Evolutionary conservation across 2,113 vertebrate genomes (phyloP), one percentile per base, ranked within the genome.

Genomic region (Rhinoderma darwinii): DNA sequence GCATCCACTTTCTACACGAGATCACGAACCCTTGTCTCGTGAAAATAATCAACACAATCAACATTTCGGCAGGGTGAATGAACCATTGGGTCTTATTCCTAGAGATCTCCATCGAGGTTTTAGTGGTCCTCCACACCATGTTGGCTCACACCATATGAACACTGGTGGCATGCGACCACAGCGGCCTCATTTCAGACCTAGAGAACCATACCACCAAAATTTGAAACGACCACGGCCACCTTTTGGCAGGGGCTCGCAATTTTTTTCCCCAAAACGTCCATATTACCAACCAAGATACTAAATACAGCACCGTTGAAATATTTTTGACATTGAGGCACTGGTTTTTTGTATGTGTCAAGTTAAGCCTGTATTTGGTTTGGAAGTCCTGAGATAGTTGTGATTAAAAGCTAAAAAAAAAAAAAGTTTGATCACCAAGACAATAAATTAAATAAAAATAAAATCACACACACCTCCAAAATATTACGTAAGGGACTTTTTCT

Each of bases 211-310:
- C 89, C 93, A 93, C 89, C n/a, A n/a, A n/a, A 96, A 94, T 88
- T 91, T 95, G 82, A 98, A 99, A 88, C 93, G 97, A 20, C 92
- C 95, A 1, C 94, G 94, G 78, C 96, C 96, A 3, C 94, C 94
- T 1, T 97, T 96, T 1, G 92, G 94, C 39, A 92, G 95, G 25
- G 94, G 95, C 9, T 91, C 94, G 54, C 96, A 96, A 1, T 96
- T 97, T 91, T 96, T 96, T 56, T 89, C 94, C 79, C 95, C 96
- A 15, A 98, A 98, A 93, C 96, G 97, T 92, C 97, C 97, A 61
- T 98, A 96, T 90, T 93, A 96, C 32, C 97, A 96, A 86, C 97
- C 96, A 73, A 96, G 97, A 93, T 98, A 98, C 95, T 98, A 96
- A n/a, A 97, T 39, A 87, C 78, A 35, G 83, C 54, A 6, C 0